Conservation (phyloP, 2,797 vertebrate species). For the Sternarchorhynchus goeldii region DNA sequence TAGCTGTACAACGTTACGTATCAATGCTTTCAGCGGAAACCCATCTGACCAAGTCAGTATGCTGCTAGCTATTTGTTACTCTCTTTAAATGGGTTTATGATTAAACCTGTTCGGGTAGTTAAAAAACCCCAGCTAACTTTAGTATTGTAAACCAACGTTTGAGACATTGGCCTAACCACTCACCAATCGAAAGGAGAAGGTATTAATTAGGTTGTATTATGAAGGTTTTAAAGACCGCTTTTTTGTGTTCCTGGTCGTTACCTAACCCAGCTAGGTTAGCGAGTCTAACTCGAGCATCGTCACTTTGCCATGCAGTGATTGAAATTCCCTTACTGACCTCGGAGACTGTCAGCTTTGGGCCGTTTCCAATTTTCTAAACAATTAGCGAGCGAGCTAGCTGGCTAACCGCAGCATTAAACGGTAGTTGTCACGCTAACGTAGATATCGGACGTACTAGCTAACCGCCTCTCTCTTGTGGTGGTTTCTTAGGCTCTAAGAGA, state of each 20-base stretch:
- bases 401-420: too few relatives aligned
- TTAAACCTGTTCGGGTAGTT: too few relatives aligned
- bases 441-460: neutral
- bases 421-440: neutral
- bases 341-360: neutral
- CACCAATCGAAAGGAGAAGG: too few relatives aligned
- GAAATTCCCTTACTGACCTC: neutral
- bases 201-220: too few relatives aligned
- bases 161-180: too few relatives aligned
- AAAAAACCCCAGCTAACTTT: neutral
- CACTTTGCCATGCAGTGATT: neutral
- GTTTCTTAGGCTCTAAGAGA: conserved; percentile 48
- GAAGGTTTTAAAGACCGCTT: neutral
- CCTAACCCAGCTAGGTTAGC: neutral
- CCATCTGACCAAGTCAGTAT: neutral
- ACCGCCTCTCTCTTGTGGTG: conserved; percentile 8
- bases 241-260: neutral
- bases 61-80: conserved; percentile 17
- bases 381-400: too few relatives aligned
- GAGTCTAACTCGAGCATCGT: conserved; percentile 7
- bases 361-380: too few relatives aligned
- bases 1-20: too few relatives aligned
- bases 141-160: neutral
- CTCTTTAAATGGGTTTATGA: too few relatives aligned
- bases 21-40: neutral